Evolutionary conservation across 1,140 invertebrate genomes (phyloP), one percentile per base, ranked within the genome.

Genomic region (Microplitis mediator): DNA sequence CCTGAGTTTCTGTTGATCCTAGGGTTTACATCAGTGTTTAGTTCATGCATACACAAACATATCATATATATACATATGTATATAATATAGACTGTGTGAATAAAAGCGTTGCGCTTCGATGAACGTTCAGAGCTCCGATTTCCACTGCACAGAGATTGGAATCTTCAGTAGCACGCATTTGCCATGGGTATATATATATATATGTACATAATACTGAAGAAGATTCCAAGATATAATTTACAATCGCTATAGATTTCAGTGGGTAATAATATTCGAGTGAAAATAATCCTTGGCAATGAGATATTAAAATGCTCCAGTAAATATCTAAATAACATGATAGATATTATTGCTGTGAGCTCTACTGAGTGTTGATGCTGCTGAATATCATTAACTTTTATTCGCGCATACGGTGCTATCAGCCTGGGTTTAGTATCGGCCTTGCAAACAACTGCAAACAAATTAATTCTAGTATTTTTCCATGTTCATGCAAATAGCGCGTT

Each of bases 91-190:
- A 14, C 13, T 11, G 35, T 11, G 11, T 16, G 5, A 39, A 63
- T 61, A 52, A 39, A 45, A 45, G 51, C 34, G 70, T 71, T 63
- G 51, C 34, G 62, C 51, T 58, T 50, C 35, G 52, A 56, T 65
- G 61, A 50, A 71, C 51, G n/a, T 56, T 31, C 62, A 14, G 14
- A 50, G 63, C 45, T 16, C 34, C 39, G 56, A 70, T 70, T 61
- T 62, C 50, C 31, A 11, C 36, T 58, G 4, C 39, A 14, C 31
- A 71, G 45, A 71, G 45, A 63, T 63, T 34, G 69, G 69, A 71
- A 64, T 71, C 61, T 64, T 52, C 6, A n/a, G 39, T 45, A 45
- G 62, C 39, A 31, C 35, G 62, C 62, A 64, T 64, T 45, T 64
- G 31, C 39, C 39, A 64, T 64, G 62, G 23, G 62, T 23, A 64